Percentiles rank a stretch among this genome's conserved stretches.
Conservation (phyloP, 1,140 invertebrate species). For the Cotesia chilonis region DNA sequence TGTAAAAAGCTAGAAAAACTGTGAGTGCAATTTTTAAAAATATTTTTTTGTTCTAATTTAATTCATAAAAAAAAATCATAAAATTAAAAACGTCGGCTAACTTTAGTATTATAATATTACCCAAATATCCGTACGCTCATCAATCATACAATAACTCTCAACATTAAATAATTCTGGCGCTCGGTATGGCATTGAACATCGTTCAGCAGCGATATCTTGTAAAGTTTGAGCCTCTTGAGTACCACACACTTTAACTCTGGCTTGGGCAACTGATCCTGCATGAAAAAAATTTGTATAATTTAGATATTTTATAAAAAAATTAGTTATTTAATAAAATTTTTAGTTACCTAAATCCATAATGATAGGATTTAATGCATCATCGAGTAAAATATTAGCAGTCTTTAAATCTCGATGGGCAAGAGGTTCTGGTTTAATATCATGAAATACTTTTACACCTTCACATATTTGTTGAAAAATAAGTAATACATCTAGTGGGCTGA, state of each 20-base stretch:
- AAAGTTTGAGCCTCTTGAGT: constrained; percentile 76
- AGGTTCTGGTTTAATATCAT: constrained; percentile 76
- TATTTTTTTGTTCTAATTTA: too few relatives aligned
- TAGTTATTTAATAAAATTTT: neutral
- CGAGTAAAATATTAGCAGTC: constrained; percentile 83
- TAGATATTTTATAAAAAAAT: neutral
- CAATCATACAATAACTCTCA: constrained; percentile 80
- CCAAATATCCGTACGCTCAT: constrained; percentile 90
- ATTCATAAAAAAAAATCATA: too few relatives aligned
- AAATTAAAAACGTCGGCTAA: too few relatives aligned
- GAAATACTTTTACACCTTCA: constrained; percentile 79
- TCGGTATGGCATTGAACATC: constrained; percentile 87
- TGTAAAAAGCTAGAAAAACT: too few relatives aligned
- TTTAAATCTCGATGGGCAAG: constrained; percentile 87
- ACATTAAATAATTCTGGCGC: constrained; percentile 90
- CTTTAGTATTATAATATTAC: constrained; percentile 60
- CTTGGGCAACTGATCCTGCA: constrained; percentile 78
- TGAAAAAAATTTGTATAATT: constrained; percentile 23
- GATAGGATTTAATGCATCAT: constrained; percentile 76
- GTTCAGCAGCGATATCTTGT: constrained; percentile 84
- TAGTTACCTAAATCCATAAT: constrained; percentile 82
- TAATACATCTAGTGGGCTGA: constrained; percentile 73
- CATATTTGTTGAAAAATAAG: constrained; percentile 79
- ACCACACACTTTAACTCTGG: constrained; percentile 78
- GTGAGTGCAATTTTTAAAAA: too few relatives aligned